A percentile compares a stretch with the other conserved stretches of the same genome.
phyloP scores from a whole-genome alignment of 2,113 vertebrate species.

The Myanophis thanlyinensis region DNA sequence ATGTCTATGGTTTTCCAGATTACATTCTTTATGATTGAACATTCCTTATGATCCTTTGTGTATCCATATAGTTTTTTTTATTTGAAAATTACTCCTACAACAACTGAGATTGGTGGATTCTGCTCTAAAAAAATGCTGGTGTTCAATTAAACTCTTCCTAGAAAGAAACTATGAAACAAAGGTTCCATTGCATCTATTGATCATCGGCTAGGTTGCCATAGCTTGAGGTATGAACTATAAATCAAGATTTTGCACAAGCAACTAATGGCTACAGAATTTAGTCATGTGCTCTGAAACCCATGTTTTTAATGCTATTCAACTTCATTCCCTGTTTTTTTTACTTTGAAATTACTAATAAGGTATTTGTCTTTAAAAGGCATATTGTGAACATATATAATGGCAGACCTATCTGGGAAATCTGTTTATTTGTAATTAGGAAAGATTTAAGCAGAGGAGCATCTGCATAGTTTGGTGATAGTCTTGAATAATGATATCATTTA shows the following conservation, averaged over 20 bases:
- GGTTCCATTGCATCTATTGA: slow-evolving; percentile 23
- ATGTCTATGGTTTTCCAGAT: slow-evolving; percentile 8
- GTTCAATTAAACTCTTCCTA: slow-evolving; percentile 52
- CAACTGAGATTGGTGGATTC: slow-evolving; percentile 34
- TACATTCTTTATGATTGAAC: slow-evolving; percentile 25
- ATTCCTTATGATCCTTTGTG: slow-evolving; percentile 41
- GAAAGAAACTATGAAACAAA: slow-evolving; percentile 37
- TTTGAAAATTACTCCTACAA: slow-evolving; percentile 40
- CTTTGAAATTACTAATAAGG: background rate
- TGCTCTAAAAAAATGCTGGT: slow-evolving; percentile 49
- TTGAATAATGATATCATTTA: background rate
- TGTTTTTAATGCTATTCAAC: background rate
- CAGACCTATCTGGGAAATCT: background rate
- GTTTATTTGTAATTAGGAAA: background rate
- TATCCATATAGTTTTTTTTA: slow-evolving; percentile 21
- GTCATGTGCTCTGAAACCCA: background rate
- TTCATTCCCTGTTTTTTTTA: background rate
- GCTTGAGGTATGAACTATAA: slow-evolving; percentile 41
- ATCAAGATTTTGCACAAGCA: slow-evolving; percentile 19
- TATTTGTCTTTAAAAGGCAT: background rate
- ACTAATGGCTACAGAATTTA: slow-evolving; percentile 15
- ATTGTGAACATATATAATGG: no score
- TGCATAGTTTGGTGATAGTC: background rate
- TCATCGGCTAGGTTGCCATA: slow-evolving; percentile 35
- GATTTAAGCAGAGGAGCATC: background rate